Conservation (phyloP, 2,888 invertebrate species). For the Carpatolechia fugitivella region DNA sequence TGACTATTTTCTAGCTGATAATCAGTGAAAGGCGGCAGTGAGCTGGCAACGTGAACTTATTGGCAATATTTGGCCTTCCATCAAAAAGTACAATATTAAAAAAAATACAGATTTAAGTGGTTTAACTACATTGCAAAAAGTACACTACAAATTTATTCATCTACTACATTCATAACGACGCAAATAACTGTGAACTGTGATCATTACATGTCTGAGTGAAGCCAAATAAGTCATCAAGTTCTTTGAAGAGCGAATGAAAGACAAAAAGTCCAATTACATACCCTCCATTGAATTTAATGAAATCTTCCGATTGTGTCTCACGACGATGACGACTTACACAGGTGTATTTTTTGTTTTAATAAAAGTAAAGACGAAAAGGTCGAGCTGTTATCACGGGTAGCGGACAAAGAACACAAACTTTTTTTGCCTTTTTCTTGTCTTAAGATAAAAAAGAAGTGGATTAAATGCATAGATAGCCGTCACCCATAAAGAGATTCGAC, state of each 20-base stretch:
- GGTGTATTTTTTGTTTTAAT: conserved; percentile 62
- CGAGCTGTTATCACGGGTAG: conserved; percentile 52
- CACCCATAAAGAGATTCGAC: conserved; percentile 59
- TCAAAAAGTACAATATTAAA: no score
- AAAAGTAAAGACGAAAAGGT: conserved; percentile 55
- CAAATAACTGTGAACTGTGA: background rate
- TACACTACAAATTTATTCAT: no score
- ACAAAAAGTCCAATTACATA: conserved; percentile 48
- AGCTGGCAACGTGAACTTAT: no score
- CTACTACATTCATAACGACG: no score
- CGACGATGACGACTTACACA: conserved; percentile 52
- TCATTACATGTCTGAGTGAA: background rate
- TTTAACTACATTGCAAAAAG: no score
- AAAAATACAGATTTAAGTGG: no score
- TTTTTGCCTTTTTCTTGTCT: conserved; percentile 56
- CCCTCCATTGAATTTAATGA: conserved; percentile 58
- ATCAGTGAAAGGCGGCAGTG: no score
- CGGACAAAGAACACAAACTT: conserved; percentile 58
- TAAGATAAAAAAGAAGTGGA: conserved; percentile 70
- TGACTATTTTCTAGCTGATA: no score
- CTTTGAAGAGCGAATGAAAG: conserved; percentile 20
- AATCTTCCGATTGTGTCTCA: conserved; percentile 49
- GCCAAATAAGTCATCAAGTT: conserved; percentile 12
- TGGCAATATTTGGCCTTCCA: no score
- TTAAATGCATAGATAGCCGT: conserved; percentile 70